Evolutionary conservation across 2,797 vertebrate genomes (phyloP).

Genomic region (Channa striata): DNA sequence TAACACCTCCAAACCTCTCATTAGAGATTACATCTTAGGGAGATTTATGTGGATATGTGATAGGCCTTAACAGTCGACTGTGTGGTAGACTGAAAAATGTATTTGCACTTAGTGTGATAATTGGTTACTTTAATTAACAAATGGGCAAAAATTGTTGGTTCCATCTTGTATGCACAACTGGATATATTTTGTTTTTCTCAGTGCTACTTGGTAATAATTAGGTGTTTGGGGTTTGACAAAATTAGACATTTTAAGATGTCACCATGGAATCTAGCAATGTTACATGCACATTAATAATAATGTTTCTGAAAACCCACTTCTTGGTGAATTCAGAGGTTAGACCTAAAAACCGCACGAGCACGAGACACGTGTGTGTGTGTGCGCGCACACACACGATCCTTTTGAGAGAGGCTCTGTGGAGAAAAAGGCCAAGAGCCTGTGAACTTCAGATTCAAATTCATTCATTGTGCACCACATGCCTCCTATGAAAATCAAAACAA

Average conservation of each 20-base stretch:
- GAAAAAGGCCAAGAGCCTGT: slow-evolving; percentile 9
- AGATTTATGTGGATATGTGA: background rate
- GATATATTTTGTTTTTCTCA: no score
- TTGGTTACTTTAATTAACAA: background rate
- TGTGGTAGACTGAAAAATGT: no score
- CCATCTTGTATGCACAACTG: no score
- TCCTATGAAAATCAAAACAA: slow-evolving; percentile 52
- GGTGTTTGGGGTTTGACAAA: background rate
- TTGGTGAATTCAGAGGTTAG: background rate
- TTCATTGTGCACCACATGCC: slow-evolving; percentile 20
- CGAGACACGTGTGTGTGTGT: background rate
- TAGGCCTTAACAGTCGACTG: no score
- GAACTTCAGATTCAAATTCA: slow-evolving; percentile 37
- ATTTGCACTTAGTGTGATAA: background rate
- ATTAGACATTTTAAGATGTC: background rate
- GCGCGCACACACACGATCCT: background rate
- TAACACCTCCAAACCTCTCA: slow-evolving; percentile 6
- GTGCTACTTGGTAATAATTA: background rate
- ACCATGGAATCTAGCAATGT: background rate
- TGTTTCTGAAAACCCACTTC: background rate
- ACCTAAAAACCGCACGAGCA: background rate
- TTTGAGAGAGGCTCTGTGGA: background rate
- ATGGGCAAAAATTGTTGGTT: background rate
- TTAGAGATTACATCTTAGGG: background rate
- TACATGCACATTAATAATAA: background rate